Evolutionary conservation across 2,888 invertebrate species (phyloP).

Genomic region (Gibbula magus): DNA sequence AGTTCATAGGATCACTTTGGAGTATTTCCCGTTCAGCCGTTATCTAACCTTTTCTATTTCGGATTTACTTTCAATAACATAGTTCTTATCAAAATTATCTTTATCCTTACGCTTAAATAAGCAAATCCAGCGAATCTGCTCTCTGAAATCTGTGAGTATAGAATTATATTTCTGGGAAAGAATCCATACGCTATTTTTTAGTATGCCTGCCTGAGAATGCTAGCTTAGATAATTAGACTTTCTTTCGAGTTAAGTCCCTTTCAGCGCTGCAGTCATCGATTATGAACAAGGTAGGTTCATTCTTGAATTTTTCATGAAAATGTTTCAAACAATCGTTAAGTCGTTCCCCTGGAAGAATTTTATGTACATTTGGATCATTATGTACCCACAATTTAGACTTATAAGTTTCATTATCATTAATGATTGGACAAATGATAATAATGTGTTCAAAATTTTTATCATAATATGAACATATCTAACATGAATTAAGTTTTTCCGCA

Average conservation of each 20-base stretch:
- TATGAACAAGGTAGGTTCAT: slow-evolving; percentile 40
- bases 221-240: slow-evolving; percentile 39
- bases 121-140: too few relatives aligned
- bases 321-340: slow-evolving; percentile 42
- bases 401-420: too few relatives aligned
- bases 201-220: slow-evolving; percentile 42
- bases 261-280: slow-evolving; percentile 44
- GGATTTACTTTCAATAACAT: too few relatives aligned
- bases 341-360: slow-evolving; percentile 23
- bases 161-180: too few relatives aligned
- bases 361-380: slow-evolving; percentile 21
- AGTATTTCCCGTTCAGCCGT: background rate
- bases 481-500: too few relatives aligned
- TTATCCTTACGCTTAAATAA: too few relatives aligned
- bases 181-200: slow-evolving; percentile 37
- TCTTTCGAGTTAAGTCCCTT: slow-evolving; percentile 44
- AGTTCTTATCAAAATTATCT: too few relatives aligned
- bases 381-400: too few relatives aligned
- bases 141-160: too few relatives aligned
- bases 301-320: slow-evolving; percentile 36
- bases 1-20: background rate
- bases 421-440: too few relatives aligned
- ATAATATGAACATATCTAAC: too few relatives aligned
- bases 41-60: slow-evolving; percentile 23
- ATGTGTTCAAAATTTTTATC: too few relatives aligned